Conservation (phyloP, 2,113 vertebrate species). For the Dasyurus viverrinus region DNA sequence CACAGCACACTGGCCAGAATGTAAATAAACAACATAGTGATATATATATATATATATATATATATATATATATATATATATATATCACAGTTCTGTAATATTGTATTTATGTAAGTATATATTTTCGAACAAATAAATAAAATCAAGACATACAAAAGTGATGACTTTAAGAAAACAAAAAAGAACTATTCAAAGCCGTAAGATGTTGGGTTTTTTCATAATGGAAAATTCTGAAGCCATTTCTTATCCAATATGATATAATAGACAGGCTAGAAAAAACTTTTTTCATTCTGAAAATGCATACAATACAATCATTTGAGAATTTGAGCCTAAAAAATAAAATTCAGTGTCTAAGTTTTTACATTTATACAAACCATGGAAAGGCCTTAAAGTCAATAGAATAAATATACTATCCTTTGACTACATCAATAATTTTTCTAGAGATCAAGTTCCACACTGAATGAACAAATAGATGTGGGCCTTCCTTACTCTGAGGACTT, state of each 20-base stretch:
- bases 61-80: not conserved
- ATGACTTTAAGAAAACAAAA: constrained; percentile 20
- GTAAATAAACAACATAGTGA: constrained; percentile 27
- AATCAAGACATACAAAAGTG: not conserved
- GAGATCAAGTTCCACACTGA: not conserved
- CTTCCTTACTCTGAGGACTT: constrained; percentile 17
- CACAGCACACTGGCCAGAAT: not conserved
- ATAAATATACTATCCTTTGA: not conserved
- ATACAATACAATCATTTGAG: not conserved
- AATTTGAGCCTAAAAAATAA: not conserved
- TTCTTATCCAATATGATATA: constrained; percentile 24
- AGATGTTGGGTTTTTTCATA: constrained; percentile 2
- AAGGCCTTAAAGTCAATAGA: not conserved
- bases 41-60: not conserved
- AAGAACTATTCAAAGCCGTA: not conserved
- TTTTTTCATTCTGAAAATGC: constrained; percentile 14
- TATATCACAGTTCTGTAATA: not conserved
- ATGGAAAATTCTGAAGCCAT: constrained; percentile 8
- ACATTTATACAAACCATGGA: not conserved
- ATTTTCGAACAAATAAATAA: not conserved
- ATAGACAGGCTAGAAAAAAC: not conserved
- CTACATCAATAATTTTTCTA: not conserved
- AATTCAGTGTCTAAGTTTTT: constrained; percentile 38
- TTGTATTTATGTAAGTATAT: not conserved
- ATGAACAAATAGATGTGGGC: not conserved